Evolutionary conservation across 92 coral and sea anemone species (phyloP), one percentile per base, ranked within the genome.

Genomic region (Anthopleura xanthogrammica): DNA sequence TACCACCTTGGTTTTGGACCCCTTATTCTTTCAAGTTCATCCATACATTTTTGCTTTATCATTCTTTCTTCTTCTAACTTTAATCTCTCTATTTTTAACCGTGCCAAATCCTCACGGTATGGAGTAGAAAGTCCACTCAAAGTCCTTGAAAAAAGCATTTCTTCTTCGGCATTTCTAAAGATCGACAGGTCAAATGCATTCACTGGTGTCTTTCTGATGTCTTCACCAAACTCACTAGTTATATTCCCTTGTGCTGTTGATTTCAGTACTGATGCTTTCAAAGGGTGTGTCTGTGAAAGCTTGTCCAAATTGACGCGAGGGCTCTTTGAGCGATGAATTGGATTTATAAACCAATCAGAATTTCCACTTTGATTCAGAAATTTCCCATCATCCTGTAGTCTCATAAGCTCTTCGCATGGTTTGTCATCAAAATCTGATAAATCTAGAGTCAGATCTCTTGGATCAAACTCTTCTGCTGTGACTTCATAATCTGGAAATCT

Each of bases 1-100:
- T 95, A 95, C 98, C 98, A 95, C 60, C 94, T 85, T 19, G 98
- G 98, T 71, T 86, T 88, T 5, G 98, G 98, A 16, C 98, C 98
- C 9, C 98, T 82, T 52, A 95, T 95, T 81, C 98, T 89, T 65
- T 93, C 98, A 8, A 95, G 90, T 80, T 95, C 98, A 50, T 88
- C 83, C 2, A 77, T 16, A 41, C 98, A 89, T 83, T 95, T 95
- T 79, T 79, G 87, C 68, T 82, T 85, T 20, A 95, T 75, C 3
- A 95, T 87, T 83, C 98, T 90, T 42, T 95, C 94, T 78, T 95
- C 98, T 60, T 95, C 98, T 50, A 95, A 81, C 74, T 80, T 83
- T 36, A 95, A 52, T 75, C 98, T 84, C 83, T 95, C 96, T 46
- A 95, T 77, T 54, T 88, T 90, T 72, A 95, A 80, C 60, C 86